Percentiles rank a stretch among this genome's conserved stretches.
Conservation (phyloP, 2,888 invertebrate species). For the Drosophila longiperda region DNA sequence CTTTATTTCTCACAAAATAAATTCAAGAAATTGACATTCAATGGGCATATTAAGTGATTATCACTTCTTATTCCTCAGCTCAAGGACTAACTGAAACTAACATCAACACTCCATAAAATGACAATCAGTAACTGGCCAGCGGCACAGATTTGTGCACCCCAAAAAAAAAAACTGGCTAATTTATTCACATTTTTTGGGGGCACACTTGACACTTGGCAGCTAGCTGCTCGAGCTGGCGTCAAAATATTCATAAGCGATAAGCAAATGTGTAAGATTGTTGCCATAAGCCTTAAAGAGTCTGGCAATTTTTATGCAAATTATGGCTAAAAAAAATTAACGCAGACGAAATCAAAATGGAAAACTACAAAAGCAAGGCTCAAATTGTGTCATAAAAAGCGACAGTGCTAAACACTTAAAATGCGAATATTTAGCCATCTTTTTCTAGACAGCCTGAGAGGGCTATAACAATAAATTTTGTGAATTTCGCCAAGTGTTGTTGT, state of each 20-base stretch:
- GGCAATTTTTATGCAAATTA: conserved; percentile 53
- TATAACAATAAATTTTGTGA: conserved; percentile 61
- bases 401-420: conserved; percentile 67
- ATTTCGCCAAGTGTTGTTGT: conserved; percentile 25
- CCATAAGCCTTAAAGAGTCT: conserved; percentile 27
- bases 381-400: conserved; percentile 67
- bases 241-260: conserved; percentile 77
- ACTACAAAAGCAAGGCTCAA: conserved; percentile 57
- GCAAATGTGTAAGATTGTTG: conserved; percentile 53
- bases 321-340: conserved; percentile 32
- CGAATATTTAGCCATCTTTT: conserved; percentile 49
- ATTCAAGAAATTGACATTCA: conserved; percentile 3
- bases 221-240: conserved; percentile 52
- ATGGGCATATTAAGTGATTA: conserved; percentile 11
- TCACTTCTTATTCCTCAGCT: background rate
- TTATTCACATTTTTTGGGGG: conserved; percentile 57
- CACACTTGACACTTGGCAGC: conserved; percentile 57
- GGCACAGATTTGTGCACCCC: background rate
- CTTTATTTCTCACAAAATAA: background rate
- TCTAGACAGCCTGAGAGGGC: conserved; percentile 18
- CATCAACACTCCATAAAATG: conserved; percentile 70
- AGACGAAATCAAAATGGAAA: conserved; percentile 45
- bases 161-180: conserved; percentile 50
- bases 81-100: conserved; percentile 29
- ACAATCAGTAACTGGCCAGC: conserved; percentile 57